Evolutionary conservation across 2,797 vertebrate species (phyloP).

Genomic region (Setipinna tenuifilis): DNA sequence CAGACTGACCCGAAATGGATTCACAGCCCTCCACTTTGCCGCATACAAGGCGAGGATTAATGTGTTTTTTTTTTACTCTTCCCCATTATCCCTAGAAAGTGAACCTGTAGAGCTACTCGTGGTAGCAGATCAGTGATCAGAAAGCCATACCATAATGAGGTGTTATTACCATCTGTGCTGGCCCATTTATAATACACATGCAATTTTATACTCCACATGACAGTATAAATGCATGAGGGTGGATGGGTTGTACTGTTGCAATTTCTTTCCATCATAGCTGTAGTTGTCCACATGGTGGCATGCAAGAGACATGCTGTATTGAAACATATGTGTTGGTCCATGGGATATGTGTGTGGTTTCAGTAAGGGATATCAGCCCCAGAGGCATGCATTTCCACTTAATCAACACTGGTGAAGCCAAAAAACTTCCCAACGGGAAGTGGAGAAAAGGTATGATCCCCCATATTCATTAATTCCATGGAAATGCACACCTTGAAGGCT

Average conservation of each 20-base stretch:
- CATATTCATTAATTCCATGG: too few relatives aligned
- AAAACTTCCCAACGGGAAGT: too few relatives aligned
- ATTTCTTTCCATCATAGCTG: not conserved
- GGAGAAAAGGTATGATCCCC: too few relatives aligned
- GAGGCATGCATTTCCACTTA: too few relatives aligned
- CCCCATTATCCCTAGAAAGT: not conserved
- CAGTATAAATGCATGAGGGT: not conserved
- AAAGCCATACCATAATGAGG: not conserved
- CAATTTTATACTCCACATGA: not conserved
- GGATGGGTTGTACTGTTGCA: not conserved
- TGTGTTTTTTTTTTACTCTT: not conserved
- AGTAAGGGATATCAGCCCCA: too few relatives aligned
- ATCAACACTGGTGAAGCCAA: too few relatives aligned
- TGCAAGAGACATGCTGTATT: constrained; percentile 55
- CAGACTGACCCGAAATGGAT: constrained; percentile 88
- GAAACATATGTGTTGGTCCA: constrained; percentile 13
- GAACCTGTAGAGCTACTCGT: not conserved
- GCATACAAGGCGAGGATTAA: constrained; percentile 83
- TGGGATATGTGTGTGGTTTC: not conserved
- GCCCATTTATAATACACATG: not conserved
- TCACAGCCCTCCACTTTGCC: constrained; percentile 91
- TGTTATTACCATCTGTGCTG: not conserved
- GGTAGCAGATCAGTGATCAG: not conserved
- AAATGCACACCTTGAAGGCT: too few relatives aligned
- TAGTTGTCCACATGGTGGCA: constrained; percentile 67